Evolutionary conservation across 2,113 vertebrate species (phyloP).

Genomic region (Raja brachyura): DNA sequence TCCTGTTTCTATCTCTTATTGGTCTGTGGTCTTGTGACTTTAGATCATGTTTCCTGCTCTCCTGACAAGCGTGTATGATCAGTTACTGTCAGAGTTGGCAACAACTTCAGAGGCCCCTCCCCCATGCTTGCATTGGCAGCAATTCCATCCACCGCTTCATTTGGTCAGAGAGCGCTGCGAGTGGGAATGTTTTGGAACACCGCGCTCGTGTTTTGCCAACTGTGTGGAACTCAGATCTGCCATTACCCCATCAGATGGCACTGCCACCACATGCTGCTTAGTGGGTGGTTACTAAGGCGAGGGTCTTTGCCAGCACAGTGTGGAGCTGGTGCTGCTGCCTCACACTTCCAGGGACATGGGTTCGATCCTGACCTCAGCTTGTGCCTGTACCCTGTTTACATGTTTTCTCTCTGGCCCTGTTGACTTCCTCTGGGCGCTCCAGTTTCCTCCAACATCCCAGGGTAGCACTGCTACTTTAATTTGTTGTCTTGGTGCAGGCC

Average conservation of each 20-base stretch:
- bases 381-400: no score
- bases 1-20: neutral
- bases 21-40: neutral
- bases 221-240: neutral
- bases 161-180: neutral
- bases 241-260: neutral
- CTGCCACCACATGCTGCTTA: neutral
- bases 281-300: neutral
- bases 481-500: no score
- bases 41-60: neutral
- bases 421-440: no score
- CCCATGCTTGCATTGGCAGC: neutral
- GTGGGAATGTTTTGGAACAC: neutral
- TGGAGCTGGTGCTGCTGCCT: no score
- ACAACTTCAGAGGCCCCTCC: neutral
- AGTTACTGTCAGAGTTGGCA: neutral
- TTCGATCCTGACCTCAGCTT: no score
- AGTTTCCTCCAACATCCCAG: no score
- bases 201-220: neutral
- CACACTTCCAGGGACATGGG: no score
- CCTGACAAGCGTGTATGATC: neutral
- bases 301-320: neutral
- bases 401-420: no score
- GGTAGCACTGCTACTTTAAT: no score
- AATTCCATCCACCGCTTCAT: neutral